Conservation (phyloP, 2,113 vertebrate species). For the Smithornis capensis region DNA sequence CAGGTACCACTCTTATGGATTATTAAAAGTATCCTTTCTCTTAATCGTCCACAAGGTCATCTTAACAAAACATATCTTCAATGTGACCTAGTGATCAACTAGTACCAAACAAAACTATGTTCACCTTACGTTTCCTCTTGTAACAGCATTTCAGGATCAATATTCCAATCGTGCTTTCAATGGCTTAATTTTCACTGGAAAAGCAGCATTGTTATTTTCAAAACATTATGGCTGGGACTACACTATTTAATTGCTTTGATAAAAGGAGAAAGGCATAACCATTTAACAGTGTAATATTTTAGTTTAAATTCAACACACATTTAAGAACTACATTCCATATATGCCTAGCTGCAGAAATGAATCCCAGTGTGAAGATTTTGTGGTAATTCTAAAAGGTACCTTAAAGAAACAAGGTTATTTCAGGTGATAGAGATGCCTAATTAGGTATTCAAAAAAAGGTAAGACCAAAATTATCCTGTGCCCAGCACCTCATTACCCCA, state of each 20-base stretch:
- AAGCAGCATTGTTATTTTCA: not conserved
- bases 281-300: not conserved
- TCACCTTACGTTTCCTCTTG: not conserved
- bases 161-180: not conserved
- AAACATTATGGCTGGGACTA: not conserved
- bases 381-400: not conserved
- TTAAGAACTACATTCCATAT: not conserved
- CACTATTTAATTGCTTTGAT: not conserved
- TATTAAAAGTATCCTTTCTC: not conserved
- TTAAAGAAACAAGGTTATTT: not conserved
- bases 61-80: not conserved
- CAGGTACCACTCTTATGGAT: not conserved
- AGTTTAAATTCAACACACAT: not conserved
- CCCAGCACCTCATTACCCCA: not conserved
- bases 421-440: not conserved
- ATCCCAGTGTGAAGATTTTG: not conserved
- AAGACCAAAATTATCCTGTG: not conserved
- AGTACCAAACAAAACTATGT: not conserved
- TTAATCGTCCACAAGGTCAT: not conserved
- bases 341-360: not conserved
- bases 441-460: not conserved
- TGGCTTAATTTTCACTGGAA: not conserved
- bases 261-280: not conserved
- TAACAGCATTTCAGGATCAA: not conserved
- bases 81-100: not conserved